Percentiles rank a stretch among this genome's conserved stretches.
Conservation (phyloP, 2,797 vertebrate species). For the Meda fulgida region DNA sequence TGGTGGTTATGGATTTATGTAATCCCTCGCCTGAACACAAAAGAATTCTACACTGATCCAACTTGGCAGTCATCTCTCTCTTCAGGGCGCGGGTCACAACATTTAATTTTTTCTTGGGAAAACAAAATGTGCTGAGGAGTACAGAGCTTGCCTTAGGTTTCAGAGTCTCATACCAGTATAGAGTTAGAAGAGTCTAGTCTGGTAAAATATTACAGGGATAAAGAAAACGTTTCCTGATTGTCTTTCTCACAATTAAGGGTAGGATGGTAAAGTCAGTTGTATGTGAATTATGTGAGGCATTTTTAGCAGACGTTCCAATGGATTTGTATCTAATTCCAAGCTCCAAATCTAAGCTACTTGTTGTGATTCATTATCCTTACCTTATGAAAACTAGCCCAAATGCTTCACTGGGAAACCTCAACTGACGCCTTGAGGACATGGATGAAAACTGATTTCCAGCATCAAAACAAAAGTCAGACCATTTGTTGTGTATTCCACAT, state of each 20-base stretch:
- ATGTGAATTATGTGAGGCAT: slow-evolving; percentile 11
- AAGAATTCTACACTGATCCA: slow-evolving; percentile 28
- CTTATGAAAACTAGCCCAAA: background rate
- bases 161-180: background rate
- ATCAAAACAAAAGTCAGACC: slow-evolving; percentile 11
- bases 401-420: background rate
- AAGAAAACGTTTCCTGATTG: background rate
- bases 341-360: background rate
- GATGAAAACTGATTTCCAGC: slow-evolving; percentile 29
- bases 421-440: slow-evolving; percentile 3
- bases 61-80: slow-evolving; percentile 24
- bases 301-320: slow-evolving; percentile 25
- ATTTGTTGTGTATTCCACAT: slow-evolving; percentile 14
- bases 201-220: slow-evolving; percentile 11
- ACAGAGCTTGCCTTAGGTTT: slow-evolving; percentile 16
- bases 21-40: slow-evolving; percentile 35
- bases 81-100: slow-evolving; percentile 18
- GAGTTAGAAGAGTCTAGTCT: background rate
- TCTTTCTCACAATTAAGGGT: slow-evolving; percentile 15
- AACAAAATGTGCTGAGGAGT: slow-evolving; percentile 31
- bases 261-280: background rate
- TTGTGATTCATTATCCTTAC: slow-evolving; percentile 7
- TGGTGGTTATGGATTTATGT: slow-evolving; percentile 34
- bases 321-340: slow-evolving; percentile 10
- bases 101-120: slow-evolving; percentile 23